Conservation (phyloP, 2,113 vertebrate species). For the Osmerus eperlanus region DNA sequence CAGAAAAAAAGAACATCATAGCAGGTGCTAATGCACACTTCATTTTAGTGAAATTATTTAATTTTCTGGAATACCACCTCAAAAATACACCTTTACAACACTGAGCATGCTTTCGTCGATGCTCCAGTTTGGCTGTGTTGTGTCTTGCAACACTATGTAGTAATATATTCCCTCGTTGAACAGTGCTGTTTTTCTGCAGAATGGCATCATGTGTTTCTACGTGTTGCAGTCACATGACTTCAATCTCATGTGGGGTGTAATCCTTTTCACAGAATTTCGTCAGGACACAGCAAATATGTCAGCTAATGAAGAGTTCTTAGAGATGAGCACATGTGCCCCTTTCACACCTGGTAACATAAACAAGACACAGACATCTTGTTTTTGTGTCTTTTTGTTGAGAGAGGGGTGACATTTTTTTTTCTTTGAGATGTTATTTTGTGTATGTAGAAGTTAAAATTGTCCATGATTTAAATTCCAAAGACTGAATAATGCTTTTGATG, state of each 20-base stretch:
- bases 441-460: too few species aligned
- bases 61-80: neutral
- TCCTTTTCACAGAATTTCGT: slow-evolving; percentile 10
- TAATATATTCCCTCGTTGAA: neutral
- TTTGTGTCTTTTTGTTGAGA: too few species aligned
- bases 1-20: neutral
- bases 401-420: too few species aligned
- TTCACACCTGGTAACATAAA: too few species aligned
- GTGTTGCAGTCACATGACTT: too few species aligned
- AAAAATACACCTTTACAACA: neutral
- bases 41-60: neutral
- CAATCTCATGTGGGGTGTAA: slow-evolving; percentile 12
- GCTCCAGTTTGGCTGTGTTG: slow-evolving; percentile 16
- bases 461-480: too few species aligned
- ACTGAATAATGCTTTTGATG: too few species aligned
- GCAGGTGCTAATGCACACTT: neutral
- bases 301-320: slow-evolving; percentile 12
- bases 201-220: slow-evolving; percentile 33
- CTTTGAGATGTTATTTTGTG: too few species aligned
- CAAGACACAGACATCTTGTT: too few species aligned
- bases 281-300: neutral
- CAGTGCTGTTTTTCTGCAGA: slow-evolving; percentile 18
- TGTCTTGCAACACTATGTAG: neutral
- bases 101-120: neutral
- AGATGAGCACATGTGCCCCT: too few species aligned